Base-by-base conservation (phyloP, 2,113 vertebrate species). In the Chaetorhynchus papuensis region DNA sequence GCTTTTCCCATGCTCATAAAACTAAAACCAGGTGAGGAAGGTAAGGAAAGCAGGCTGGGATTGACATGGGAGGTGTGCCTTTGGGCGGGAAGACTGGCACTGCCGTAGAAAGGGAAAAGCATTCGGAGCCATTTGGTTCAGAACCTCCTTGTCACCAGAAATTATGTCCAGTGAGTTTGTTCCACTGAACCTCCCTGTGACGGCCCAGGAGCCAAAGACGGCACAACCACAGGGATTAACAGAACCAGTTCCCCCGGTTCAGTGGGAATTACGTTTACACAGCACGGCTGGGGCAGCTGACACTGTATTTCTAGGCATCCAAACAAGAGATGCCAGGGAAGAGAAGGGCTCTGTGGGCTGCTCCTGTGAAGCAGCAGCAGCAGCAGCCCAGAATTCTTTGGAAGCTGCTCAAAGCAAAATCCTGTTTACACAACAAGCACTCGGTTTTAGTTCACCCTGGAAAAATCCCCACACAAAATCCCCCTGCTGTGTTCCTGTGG, bases 391-490 rank as follows among this genome's bases (percentile, higher is more conserved):
- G 56, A 88, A 93, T 70, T 74, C 52, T 76, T 41, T 75, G 87
- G 79, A 93, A 93, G 68, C 27, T 6, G 71, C 79, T 92, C 71
- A 94, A 68, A 96, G 87, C 59, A 79, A 90, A 93, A 69, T 70
- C 63, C 66, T 28, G 22, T 93, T 89, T 77, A 80, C 1, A 19
- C 59, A 83, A 80, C 71, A 81, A 53, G n/a, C 1, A 8, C 39
- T 65, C 0, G 0, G 57, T 37, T 87, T 91, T 30, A 56, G n/a
- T 28, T 87, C 66, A 42, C 21, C 59, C 61, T 56, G 64, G 65
- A 72, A 94, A 83, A 83, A 68, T 45, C 23, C 42, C 42, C 14
- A 4, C 9, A 0, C 44, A 86, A 64, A 79, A 68, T 23, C 42
- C 37, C 61, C 7, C 30, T 7, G 0, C 50, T n/a, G 24, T 0